A percentile compares a stretch with the other conserved stretches of the same genome.
Conservation (phyloP, 2,113 vertebrate genomes). For the Halcyon senegalensis region DNA sequence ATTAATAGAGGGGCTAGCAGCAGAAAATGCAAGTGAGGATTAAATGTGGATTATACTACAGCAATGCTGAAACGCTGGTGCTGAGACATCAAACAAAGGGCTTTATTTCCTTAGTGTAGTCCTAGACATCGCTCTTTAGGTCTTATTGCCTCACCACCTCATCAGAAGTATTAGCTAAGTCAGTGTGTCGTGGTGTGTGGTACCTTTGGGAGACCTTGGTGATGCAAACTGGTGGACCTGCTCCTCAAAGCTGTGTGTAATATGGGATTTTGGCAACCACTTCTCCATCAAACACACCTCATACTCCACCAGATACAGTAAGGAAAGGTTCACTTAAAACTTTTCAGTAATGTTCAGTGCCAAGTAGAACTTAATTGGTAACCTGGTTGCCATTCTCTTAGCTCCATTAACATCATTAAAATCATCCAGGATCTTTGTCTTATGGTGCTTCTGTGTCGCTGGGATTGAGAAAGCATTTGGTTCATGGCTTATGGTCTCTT, state of each 20-base stretch:
- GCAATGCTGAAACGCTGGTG: neutral
- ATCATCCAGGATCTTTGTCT: neutral
- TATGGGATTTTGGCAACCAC: neutral
- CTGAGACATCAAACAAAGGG: neutral
- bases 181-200: neutral
- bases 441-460: neutral
- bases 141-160: too few relatives aligned
- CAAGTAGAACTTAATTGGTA: neutral
- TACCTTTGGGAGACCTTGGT: neutral
- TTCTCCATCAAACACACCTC: neutral
- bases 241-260: neutral
- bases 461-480: neutral
- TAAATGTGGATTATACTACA: slow-evolving; percentile 10
- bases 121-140: neutral
- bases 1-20: neutral
- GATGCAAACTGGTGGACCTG: neutral
- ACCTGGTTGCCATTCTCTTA: neutral
- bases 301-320: neutral
- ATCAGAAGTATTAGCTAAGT: neutral
- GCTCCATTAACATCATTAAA: neutral
- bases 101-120: neutral
- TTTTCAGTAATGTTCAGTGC: neutral
- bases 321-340: neutral
- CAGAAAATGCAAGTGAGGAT: slow-evolving; percentile 22
- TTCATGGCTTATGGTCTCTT: neutral